phyloP scores from a whole-genome alignment of 1,140 invertebrate species.

The Euglossa dilemma region DNA sequence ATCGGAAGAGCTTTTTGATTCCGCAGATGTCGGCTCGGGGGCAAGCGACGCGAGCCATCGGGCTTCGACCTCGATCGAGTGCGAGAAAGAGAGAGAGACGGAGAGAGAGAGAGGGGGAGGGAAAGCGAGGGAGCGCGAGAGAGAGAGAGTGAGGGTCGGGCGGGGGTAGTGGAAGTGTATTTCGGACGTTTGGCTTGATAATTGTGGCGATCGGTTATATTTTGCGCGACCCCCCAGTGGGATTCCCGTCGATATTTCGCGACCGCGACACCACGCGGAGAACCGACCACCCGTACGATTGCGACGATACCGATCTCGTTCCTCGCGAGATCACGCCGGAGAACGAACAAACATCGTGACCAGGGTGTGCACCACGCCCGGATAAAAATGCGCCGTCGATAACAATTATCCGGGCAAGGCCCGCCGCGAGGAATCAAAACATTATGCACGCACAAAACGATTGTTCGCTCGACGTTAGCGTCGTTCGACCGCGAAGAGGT shows the following conservation, averaged over 20 bases:
- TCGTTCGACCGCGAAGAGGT: slow-evolving; percentile 47
- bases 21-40: slow-evolving; percentile 61
- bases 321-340: neutral
- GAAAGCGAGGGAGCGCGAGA: neutral
- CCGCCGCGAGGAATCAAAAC: slow-evolving; percentile 42
- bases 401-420: slow-evolving; percentile 30
- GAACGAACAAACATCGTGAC: neutral
- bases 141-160: neutral
- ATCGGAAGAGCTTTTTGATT: slow-evolving; percentile 67
- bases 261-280: neutral
- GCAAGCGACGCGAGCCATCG: neutral
- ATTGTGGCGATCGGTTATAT: slow-evolving; percentile 48
- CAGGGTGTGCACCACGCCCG: too few species aligned
- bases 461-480: slow-evolving; percentile 58
- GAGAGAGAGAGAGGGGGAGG: neutral
- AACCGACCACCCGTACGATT: neutral
- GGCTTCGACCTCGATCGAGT: neutral
- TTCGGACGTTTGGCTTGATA: slow-evolving; percentile 33
- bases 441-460: slow-evolving; percentile 61
- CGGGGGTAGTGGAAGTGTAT: neutral
- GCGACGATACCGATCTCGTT: neutral
- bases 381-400: slow-evolving; percentile 1
- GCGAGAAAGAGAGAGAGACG: neutral
- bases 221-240: neutral
- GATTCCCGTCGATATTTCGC: neutral